phyloP scores from a whole-genome alignment of 2,888 invertebrate species.

The Cataglyphis cursor region DNA sequence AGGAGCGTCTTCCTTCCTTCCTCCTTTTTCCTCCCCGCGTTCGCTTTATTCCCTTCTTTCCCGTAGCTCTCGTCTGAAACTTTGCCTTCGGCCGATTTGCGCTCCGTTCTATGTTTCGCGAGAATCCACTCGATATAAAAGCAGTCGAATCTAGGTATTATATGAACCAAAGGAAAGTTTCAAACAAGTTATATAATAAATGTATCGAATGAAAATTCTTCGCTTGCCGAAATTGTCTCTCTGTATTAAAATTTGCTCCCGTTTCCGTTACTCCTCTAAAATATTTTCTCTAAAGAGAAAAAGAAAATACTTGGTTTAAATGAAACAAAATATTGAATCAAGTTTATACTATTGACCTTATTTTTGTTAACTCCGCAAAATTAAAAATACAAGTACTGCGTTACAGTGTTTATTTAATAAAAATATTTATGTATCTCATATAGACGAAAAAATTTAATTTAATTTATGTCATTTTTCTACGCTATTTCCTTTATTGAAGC shows the following conservation, averaged over 20 bases:
- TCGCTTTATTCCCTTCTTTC: slow-evolving; percentile 64
- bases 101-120: slow-evolving; percentile 51
- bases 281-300: neutral
- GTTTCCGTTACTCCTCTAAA: neutral
- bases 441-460: slow-evolving; percentile 6
- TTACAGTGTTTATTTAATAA: neutral
- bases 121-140: slow-evolving; percentile 68
- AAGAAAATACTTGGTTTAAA: neutral
- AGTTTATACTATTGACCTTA: neutral
- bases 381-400: neutral
- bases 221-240: slow-evolving; percentile 18
- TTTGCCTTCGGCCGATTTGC: slow-evolving; percentile 62
- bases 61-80: slow-evolving; percentile 68
- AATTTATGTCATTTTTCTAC: neutral
- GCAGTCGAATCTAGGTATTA: slow-evolving; percentile 66
- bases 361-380: slow-evolving; percentile 23
- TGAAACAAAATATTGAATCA: neutral
- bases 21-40: slow-evolving; percentile 56
- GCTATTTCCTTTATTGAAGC: neutral
- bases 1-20: slow-evolving; percentile 74
- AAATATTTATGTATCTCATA: neutral
- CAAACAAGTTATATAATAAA: slow-evolving; percentile 40
- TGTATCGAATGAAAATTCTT: slow-evolving; percentile 42
- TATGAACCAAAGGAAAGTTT: slow-evolving; percentile 68
- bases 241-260: slow-evolving; percentile 13